A percentile compares a stretch with the other conserved stretches of the same genome.
Conservation (phyloP, 2,113 vertebrate species). For the Gymnogyps californianus region DNA sequence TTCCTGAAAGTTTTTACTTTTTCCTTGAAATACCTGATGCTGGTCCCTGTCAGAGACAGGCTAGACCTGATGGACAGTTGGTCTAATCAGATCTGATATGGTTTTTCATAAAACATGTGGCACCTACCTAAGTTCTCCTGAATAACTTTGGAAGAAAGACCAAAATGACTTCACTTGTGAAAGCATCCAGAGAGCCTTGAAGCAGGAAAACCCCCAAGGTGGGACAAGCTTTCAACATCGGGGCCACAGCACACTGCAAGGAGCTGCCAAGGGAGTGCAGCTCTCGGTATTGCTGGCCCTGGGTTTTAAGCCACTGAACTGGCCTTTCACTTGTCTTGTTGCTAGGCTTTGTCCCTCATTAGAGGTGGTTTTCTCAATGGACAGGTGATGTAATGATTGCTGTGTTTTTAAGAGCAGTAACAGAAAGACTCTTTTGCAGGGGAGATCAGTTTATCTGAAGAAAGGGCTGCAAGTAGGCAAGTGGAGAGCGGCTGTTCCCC, state of each 20-base stretch:
- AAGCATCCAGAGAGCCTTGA: not conserved
- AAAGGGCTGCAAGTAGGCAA: not conserved
- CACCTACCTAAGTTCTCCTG: not conserved
- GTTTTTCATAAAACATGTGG: not conserved
- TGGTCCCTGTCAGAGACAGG: not conserved
- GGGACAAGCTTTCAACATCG: not conserved
- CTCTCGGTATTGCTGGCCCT: not conserved
- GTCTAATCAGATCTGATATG: not conserved
- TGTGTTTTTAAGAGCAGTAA: not conserved
- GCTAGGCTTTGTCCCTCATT: not conserved
- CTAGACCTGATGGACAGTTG: not conserved
- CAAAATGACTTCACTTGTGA: not conserved
- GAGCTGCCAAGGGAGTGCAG: not conserved
- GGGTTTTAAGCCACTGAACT: not conserved
- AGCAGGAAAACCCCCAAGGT: not conserved
- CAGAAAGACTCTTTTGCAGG: not conserved
- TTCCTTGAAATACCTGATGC: not conserved
- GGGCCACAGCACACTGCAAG: not conserved
- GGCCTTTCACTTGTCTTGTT: not conserved
- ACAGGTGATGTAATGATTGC: not conserved
- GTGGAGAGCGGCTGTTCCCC: not conserved
- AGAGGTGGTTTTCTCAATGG: not conserved
- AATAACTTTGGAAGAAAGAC: not conserved
- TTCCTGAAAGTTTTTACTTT: not conserved
- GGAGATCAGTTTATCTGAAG: not conserved